Percentiles rank a stretch among this genome's conserved stretches.
Evolutionary conservation across 2,113 vertebrate species (phyloP).

Genomic region (Pygoscelis antarcticus): DNA sequence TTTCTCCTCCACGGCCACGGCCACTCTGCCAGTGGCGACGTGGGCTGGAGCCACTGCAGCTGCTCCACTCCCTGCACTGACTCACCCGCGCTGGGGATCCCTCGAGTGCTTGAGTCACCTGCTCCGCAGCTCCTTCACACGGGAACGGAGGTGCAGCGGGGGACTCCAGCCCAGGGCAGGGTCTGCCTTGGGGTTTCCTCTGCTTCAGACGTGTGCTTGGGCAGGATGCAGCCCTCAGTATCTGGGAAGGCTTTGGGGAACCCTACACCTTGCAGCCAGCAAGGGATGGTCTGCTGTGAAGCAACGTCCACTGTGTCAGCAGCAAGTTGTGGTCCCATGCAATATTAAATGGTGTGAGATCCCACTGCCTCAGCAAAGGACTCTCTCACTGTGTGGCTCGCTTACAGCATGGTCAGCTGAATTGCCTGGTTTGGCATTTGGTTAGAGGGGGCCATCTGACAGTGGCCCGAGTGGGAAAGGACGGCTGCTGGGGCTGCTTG

Average conservation of each 20-base stretch:
- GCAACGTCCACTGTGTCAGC: rapidly evolving
- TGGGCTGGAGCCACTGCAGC: background rate
- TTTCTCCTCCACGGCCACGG: rapidly evolving
- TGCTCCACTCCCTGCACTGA: background rate
- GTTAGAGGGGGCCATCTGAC: background rate
- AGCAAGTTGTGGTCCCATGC: background rate
- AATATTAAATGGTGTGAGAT: background rate
- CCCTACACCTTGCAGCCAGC: background rate
- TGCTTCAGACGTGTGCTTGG: background rate
- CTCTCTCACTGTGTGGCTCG: background rate
- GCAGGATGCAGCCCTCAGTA: rapidly evolving
- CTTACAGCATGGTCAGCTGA: rapidly evolving
- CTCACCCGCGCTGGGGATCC: rapidly evolving
- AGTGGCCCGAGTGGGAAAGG: background rate
- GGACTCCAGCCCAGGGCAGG: background rate
- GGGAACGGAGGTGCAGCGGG: rapidly evolving
- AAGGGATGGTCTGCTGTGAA: background rate
- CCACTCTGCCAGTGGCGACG: background rate
- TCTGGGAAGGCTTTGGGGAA: background rate
- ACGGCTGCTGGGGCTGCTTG: background rate
- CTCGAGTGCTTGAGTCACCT: rapidly evolving
- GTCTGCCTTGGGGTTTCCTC: background rate
- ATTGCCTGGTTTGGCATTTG: background rate
- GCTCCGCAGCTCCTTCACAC: rapidly evolving
- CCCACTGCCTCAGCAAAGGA: background rate